These are phyloP conservation scores for Dolichomitus sp. DNA, from an alignment of 2,888 invertebrate genomes.

Conservation along the genomic window DNA sequence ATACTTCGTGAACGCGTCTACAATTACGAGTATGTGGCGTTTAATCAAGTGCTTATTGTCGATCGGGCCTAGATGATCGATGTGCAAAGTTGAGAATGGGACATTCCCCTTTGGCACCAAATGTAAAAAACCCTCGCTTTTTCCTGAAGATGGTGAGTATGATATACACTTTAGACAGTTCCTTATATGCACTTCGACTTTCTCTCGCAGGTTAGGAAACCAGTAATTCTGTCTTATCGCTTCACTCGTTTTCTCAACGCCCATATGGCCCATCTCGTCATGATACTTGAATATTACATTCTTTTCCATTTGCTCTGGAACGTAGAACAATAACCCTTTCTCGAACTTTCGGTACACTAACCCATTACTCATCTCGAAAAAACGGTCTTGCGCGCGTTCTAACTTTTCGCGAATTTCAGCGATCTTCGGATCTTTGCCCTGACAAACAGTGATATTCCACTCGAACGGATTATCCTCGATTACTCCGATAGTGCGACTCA, in stretches of 20 bases:
- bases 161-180: constrained; percentile 69
- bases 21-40: constrained; percentile 73
- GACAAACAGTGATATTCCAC: constrained; percentile 62
- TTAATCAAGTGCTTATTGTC: constrained; percentile 73
- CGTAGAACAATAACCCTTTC: constrained; percentile 65
- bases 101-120: constrained; percentile 63
- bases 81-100: constrained; percentile 64
- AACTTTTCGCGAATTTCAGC: constrained; percentile 48
- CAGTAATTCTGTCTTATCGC: constrained; percentile 61
- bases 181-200: constrained; percentile 46
- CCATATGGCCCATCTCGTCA: constrained; percentile 69
- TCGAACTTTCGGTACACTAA: constrained; percentile 66
- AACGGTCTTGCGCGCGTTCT: constrained; percentile 35
- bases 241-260: constrained; percentile 62
- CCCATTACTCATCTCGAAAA: constrained; percentile 68
- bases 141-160: constrained; percentile 54
- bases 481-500: constrained; percentile 65
- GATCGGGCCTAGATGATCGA: constrained; percentile 70
- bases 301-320: constrained; percentile 63
- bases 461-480: constrained; percentile 67
- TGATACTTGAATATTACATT: constrained; percentile 65
- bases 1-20: constrained; percentile 77
- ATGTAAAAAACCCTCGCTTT: constrained; percentile 65
- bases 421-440: constrained; percentile 54
- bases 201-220: constrained; percentile 59